Base-by-base conservation (phyloP, 23 tunicate genomes). In the Styela plicata region DNA sequence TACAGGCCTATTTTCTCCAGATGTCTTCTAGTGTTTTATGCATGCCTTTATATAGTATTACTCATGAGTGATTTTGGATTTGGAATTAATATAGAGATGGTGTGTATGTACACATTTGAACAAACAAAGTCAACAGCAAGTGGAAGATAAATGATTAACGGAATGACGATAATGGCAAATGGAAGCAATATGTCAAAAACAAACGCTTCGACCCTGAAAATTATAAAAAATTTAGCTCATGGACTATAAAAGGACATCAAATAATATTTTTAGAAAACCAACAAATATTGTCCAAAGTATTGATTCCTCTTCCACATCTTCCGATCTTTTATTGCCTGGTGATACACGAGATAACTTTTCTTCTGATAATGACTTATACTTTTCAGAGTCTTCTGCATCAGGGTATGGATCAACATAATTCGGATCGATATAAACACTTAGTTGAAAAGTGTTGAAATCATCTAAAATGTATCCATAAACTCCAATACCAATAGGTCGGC, bases 401-500 rank as follows among this genome's bases (percentile, higher is more conserved):
- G 87, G 87, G 32, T 82, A 83, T 34, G 83, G 74, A 33, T 78
- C 57, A n/a, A 71, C 65, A 52, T 74, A 32, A n/a, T 66, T 34
- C 31, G 66, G 24, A 53, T 87, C 91, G 19, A 92, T 30, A 66
- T 83, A 87, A 17, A 87, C 91, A 74, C 86, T 80, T 18, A 92
- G 82, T 61, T 32, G 64, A 69, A 88, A 92, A 34, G 37, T 69
- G 80, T 83, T 87, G 3, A 63, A 23, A 0, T 82, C 85, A 32
- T 79, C 74, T 10, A 70, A 68, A 2, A 93, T 73, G 74, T 93
- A 88, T 1, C 98, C 98, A 82, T 93, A 93, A 19, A 93, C 98
- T 20, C 98, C 98, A 52, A 93, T 82, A 20, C 93, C 93, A 66
- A 93, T 69, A 2, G 98, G 98, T 69, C 98, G 35, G 17, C 18